A percentile compares a stretch with the other conserved stretches of the same genome.
Evolutionary conservation across 2,797 vertebrate species (phyloP).

Genomic region (Pseudochromis fuscus): DNA sequence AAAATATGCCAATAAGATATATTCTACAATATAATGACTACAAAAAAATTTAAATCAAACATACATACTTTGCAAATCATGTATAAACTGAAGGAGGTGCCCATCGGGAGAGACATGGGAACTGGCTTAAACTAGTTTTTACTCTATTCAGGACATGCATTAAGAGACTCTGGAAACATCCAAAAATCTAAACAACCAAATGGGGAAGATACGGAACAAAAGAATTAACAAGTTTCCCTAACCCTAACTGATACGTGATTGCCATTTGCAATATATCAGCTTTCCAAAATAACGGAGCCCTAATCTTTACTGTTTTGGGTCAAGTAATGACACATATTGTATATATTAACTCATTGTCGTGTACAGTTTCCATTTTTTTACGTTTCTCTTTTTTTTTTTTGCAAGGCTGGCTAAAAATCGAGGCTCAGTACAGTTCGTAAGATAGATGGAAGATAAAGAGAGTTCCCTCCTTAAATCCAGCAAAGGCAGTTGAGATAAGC

Average conservation of each 20-base stretch:
- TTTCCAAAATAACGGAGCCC: constrained; percentile 79
- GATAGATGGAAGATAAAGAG: constrained; percentile 74
- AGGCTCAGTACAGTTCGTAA: constrained; percentile 81
- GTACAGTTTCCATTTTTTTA: constrained; percentile 65
- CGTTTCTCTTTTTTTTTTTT: constrained; percentile 72
- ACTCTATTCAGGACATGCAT: constrained; percentile 82
- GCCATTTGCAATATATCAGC: constrained; percentile 86
- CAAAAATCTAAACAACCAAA: constrained; percentile 72
- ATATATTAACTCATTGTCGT: constrained; percentile 81
- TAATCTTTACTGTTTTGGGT: constrained; percentile 83
- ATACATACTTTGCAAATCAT: constrained; percentile 80
- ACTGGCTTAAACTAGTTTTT: constrained; percentile 75
- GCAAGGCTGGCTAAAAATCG: constrained; percentile 81
- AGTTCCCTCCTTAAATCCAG: constrained; percentile 74
- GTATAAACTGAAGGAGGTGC: constrained; percentile 76
- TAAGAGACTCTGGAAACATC: constrained; percentile 72
- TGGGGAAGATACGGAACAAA: constrained; percentile 55
- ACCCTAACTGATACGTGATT: constrained; percentile 83
- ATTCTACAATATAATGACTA: constrained; percentile 82
- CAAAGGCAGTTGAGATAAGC: constrained; percentile 72
- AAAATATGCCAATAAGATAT: constrained; percentile 79
- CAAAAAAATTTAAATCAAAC: constrained; percentile 82
- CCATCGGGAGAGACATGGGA: constrained; percentile 67
- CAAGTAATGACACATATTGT: constrained; percentile 79
- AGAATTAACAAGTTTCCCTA: constrained; percentile 67